A percentile compares a stretch with the other conserved stretches of the same genome.
phyloP scores from a whole-genome alignment of 2,797 vertebrate species.

The Malacoctenus gilli region DNA sequence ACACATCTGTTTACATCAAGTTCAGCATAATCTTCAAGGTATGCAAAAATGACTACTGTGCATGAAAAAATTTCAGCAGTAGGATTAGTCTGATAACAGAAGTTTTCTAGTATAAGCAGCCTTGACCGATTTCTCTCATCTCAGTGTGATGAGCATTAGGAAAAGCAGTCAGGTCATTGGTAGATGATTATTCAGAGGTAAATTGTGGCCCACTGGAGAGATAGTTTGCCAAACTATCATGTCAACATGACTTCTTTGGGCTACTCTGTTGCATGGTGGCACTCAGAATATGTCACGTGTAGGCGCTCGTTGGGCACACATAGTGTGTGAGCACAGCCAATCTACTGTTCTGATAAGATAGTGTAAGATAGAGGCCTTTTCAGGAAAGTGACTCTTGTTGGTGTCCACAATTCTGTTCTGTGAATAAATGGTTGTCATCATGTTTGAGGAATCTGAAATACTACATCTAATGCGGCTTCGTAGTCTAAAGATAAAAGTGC shows the following conservation, averaged over 20 bases:
- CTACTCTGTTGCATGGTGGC: constrained; percentile 5
- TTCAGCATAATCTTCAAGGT: background rate
- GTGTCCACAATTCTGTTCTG: no score
- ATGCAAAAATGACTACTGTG: constrained; percentile 3
- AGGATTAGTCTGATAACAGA: no score
- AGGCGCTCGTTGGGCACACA: constrained; percentile 18
- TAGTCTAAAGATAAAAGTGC: background rate
- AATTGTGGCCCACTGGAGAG: background rate
- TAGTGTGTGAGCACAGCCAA: constrained; percentile 28
- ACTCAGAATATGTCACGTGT: constrained; percentile 52
- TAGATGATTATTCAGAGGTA: background rate
- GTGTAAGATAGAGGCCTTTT: constrained; percentile 16
- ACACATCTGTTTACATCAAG: constrained; percentile 16
- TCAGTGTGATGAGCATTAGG: constrained; percentile 1
- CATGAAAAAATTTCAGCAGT: no score
- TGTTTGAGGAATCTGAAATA: background rate
- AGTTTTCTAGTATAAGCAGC: no score
- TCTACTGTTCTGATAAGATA: constrained; percentile 61
- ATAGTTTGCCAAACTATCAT: background rate
- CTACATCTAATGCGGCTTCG: background rate
- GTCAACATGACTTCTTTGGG: constrained; percentile 22
- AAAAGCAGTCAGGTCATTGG: background rate
- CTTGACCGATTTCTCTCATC: no score
- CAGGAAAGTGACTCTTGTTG: background rate
- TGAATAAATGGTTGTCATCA: no score